These are phyloP conservation scores for Malacoraja senta DNA, from an alignment of 2,797 vertebrate species.

Conservation along the genomic window DNA sequence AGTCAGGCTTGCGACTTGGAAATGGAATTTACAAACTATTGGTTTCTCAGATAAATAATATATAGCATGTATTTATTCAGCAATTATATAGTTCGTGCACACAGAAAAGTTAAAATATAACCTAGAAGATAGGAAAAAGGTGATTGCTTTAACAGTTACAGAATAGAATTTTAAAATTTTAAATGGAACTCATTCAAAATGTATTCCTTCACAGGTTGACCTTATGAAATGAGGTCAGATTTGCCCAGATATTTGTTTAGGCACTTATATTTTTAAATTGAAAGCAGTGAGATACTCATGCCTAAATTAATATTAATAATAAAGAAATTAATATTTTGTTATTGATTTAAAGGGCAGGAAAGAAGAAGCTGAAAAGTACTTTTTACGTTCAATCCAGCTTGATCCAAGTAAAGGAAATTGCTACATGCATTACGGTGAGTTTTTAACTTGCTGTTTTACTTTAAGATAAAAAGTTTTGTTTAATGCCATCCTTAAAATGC, in stretches of 20 bases:
- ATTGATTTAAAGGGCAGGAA: constrained; percentile 76
- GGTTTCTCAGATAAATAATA: background rate
- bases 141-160: background rate
- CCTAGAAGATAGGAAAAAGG: no score
- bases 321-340: background rate
- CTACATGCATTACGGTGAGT: constrained; percentile 98
- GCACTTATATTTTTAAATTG: background rate
- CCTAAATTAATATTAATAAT: no score
- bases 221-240: background rate
- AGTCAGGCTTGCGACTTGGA: no score
- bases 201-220: no score
- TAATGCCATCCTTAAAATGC: background rate
- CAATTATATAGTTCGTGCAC: background rate
- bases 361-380: constrained; percentile 87
- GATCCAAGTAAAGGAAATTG: constrained; percentile 96
- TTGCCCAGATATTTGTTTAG: background rate
- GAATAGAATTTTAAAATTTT: no score
- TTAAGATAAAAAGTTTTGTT: background rate
- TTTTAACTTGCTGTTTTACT: background rate
- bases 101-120: background rate
- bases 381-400: constrained; percentile 90
- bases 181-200: no score
- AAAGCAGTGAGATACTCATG: background rate
- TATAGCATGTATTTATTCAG: background rate
- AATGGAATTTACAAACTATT: no score